Percentiles rank a stretch among this genome's conserved stretches.
Conservation (phyloP, 2,888 invertebrate species). For the Latheticus oryzae region DNA sequence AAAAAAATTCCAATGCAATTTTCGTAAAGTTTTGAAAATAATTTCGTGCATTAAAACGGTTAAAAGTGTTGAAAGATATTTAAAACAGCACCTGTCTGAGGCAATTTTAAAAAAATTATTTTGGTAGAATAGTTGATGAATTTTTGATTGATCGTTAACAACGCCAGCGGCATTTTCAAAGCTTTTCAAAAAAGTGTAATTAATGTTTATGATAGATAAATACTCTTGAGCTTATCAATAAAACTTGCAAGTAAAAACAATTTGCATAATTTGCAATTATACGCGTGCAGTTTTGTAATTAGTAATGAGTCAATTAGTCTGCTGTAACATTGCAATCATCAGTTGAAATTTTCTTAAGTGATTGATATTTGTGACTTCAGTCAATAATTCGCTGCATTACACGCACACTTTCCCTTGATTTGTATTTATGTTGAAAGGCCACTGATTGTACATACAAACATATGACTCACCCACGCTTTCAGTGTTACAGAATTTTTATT, state of each 20-base stretch:
- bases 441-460: constrained; percentile 54
- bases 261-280: constrained; percentile 41
- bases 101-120: constrained; percentile 16
- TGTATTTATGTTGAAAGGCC: constrained; percentile 54
- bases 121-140: constrained; percentile 24
- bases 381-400: constrained; percentile 47
- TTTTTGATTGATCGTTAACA: constrained; percentile 22
- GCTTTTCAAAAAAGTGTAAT: neutral
- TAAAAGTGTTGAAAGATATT: constrained; percentile 12
- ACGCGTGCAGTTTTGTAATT: constrained; percentile 34
- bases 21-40: constrained; percentile 10
- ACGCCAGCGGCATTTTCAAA: constrained; percentile 1
- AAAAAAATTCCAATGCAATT: no score
- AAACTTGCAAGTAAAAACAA: constrained; percentile 25
- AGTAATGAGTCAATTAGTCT: constrained; percentile 42
- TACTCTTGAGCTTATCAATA: constrained; percentile 27
- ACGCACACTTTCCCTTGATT: constrained; percentile 51
- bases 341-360: constrained; percentile 39
- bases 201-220: constrained; percentile 3
- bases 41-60: constrained; percentile 19
- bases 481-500: constrained; percentile 47
- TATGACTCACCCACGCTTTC: constrained; percentile 54
- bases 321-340: constrained; percentile 21
- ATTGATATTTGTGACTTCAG: constrained; percentile 54
- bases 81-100: constrained; percentile 8